phyloP scores from a whole-genome alignment of 1,140 invertebrate genomes.

The Phortica variegata region DNA sequence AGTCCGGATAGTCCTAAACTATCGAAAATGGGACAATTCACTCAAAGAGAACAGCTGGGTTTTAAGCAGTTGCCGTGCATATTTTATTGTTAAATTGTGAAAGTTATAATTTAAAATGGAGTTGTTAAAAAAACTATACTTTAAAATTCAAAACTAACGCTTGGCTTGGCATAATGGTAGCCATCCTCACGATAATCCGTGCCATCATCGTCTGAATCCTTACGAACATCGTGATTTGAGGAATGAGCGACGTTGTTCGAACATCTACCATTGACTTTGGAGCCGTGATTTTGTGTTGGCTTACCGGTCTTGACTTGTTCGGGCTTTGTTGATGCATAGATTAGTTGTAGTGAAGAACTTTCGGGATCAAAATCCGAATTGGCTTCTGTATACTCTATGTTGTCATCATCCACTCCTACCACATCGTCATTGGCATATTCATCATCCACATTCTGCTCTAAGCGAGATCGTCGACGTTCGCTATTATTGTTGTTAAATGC shows the following conservation, averaged over 20 bases:
- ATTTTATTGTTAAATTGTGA: slow-evolving; percentile 26
- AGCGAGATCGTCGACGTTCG: slow-evolving; percentile 16
- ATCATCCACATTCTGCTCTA: slow-evolving; percentile 23
- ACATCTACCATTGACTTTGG: not conserved
- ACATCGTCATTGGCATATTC: slow-evolving; percentile 29
- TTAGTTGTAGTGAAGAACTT: too few relatives aligned
- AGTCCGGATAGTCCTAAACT: too few relatives aligned
- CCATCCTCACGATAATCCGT: slow-evolving; percentile 35
- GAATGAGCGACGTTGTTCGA: slow-evolving; percentile 4
- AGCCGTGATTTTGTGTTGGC: slow-evolving; percentile 7
- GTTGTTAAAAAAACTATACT: not conserved
- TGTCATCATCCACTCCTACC: slow-evolving; percentile 21
- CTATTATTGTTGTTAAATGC: slow-evolving; percentile 20
- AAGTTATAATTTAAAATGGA: not conserved
- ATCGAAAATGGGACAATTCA: too few relatives aligned
- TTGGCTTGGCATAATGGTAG: slow-evolving; percentile 39
- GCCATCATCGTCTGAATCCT: slow-evolving; percentile 25
- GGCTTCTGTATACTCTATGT: not conserved
- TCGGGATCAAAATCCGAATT: slow-evolving; percentile 18
- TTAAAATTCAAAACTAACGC: slow-evolving; percentile 13
- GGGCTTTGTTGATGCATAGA: slow-evolving; percentile 21
- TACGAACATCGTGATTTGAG: slow-evolving; percentile 11
- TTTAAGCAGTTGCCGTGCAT: slow-evolving; percentile 34
- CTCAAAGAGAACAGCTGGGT: too few relatives aligned
- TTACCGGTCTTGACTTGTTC: slow-evolving; percentile 15